These are phyloP conservation scores for Autographa gamma DNA, from an alignment of 2,888 invertebrate genomes.

Conservation along the genomic window DNA sequence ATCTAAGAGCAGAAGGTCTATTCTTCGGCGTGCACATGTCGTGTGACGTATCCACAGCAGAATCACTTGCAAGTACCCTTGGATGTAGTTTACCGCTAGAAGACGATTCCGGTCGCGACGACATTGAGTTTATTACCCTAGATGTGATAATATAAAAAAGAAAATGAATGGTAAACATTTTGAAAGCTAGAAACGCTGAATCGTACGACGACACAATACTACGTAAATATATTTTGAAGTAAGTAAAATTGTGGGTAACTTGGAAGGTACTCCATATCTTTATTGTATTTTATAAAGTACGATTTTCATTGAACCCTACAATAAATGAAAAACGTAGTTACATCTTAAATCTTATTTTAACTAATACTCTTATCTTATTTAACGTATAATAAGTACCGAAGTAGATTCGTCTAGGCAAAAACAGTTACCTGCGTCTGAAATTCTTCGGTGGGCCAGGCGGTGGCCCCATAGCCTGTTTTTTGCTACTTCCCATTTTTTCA, in stretches of 20 bases:
- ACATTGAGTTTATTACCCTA: constrained; percentile 71
- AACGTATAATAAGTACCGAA: too few species aligned
- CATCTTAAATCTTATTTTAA: too few species aligned
- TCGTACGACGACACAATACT: too few species aligned
- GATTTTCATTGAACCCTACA: too few species aligned
- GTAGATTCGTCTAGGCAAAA: background rate
- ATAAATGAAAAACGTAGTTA: too few species aligned
- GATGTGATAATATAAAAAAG: background rate
- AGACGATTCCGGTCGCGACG: constrained; percentile 76
- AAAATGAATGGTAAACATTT: too few species aligned
- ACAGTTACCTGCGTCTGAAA: constrained; percentile 75
- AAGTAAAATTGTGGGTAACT: too few species aligned
- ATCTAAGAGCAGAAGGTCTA: constrained; percentile 78
- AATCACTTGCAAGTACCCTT: constrained; percentile 78
- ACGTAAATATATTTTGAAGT: too few species aligned
- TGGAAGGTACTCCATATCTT: too few species aligned
- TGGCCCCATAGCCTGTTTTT: constrained; percentile 78
- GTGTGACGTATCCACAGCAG: constrained; percentile 72
- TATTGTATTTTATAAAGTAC: too few species aligned
- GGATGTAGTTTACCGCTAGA: constrained; percentile 66
- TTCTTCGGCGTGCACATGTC: constrained; percentile 77
- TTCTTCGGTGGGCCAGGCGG: constrained; percentile 73
- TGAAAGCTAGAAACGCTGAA: too few species aligned
- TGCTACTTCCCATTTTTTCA: constrained; percentile 54
- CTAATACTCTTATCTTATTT: too few species aligned